These are phyloP conservation scores for Stenopsyche tienmushanensis DNA, from an alignment of 1,140 invertebrate species.

Conservation along the genomic window DNA sequence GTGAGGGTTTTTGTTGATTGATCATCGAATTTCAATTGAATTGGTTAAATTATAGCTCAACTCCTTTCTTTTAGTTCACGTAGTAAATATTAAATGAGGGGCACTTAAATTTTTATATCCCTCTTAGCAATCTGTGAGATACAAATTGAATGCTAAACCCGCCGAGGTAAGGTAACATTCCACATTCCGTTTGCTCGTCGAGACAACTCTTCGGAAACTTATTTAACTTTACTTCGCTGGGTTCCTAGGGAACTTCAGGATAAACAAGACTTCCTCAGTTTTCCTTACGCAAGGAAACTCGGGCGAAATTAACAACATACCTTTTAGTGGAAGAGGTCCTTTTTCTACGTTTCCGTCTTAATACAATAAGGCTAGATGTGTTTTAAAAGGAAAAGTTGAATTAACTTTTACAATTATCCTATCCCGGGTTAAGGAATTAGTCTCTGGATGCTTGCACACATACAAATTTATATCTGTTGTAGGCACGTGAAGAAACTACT, in stretches of 20 bases:
- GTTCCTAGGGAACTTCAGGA: slow-evolving; percentile 1
- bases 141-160: slow-evolving; percentile 24
- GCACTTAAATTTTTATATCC: too few species aligned
- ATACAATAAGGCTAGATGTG: slow-evolving; percentile 31
- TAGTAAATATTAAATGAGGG: too few species aligned
- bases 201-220: slow-evolving; percentile 33
- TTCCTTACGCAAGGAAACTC: slow-evolving; percentile 21
- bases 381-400: slow-evolving; percentile 32
- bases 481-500: too few species aligned
- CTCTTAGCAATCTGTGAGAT: slow-evolving; percentile 4
- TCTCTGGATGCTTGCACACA: too few species aligned
- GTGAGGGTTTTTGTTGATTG: too few species aligned
- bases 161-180: slow-evolving; percentile 8
- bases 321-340: slow-evolving; percentile 16
- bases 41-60: too few species aligned
- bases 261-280: slow-evolving; percentile 28
- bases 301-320: slow-evolving; percentile 27
- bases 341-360: slow-evolving; percentile 29
- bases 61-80: too few species aligned
- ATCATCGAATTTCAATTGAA: too few species aligned
- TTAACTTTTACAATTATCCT: slow-evolving; percentile 26
- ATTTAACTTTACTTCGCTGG: slow-evolving; percentile 30
- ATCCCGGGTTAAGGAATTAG: not conserved
- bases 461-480: too few species aligned
- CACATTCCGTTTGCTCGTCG: slow-evolving; percentile 28